Evolutionary conservation across 2,888 invertebrate species (phyloP).

Genomic region (Chloroclysta siterata): DNA sequence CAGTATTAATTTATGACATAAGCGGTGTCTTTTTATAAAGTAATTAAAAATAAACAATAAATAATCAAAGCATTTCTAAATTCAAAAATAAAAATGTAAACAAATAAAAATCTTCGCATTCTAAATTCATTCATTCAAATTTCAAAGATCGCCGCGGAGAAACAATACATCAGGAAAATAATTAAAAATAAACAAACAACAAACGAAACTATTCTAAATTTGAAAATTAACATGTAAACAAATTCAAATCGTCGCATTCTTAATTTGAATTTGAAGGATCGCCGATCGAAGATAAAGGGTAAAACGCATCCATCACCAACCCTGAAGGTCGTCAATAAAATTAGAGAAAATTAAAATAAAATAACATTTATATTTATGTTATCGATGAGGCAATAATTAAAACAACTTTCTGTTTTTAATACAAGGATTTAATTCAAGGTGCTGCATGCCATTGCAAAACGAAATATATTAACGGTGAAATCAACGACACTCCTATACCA

Average conservation of each 20-base stretch:
- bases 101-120: neutral
- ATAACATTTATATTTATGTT: slow-evolving; percentile 9
- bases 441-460: slow-evolving; percentile 2
- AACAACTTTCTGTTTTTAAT: slow-evolving; percentile 22
- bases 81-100: neutral
- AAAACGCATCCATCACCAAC: neutral
- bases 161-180: neutral
- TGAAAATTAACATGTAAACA: neutral
- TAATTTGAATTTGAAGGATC: neutral
- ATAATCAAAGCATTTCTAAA: neutral
- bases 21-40: too few species aligned
- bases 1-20: too few species aligned
- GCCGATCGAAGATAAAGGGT: neutral
- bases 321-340: neutral
- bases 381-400: slow-evolving; percentile 14
- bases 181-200: neutral
- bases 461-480: neutral
- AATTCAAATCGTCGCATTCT: neutral
- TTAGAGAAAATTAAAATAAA: slow-evolving; percentile 10
- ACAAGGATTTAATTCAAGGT: slow-evolving; percentile 25
- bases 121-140: slow-evolving; percentile 5
- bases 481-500: neutral
- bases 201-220: neutral
- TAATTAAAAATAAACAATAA: too few species aligned
- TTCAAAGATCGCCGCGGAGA: neutral